Percentiles rank a stretch among this genome's conserved stretches.
Evolutionary conservation across 2,797 vertebrate species (phyloP).

Genomic region (Tadarida brasiliensis): DNA sequence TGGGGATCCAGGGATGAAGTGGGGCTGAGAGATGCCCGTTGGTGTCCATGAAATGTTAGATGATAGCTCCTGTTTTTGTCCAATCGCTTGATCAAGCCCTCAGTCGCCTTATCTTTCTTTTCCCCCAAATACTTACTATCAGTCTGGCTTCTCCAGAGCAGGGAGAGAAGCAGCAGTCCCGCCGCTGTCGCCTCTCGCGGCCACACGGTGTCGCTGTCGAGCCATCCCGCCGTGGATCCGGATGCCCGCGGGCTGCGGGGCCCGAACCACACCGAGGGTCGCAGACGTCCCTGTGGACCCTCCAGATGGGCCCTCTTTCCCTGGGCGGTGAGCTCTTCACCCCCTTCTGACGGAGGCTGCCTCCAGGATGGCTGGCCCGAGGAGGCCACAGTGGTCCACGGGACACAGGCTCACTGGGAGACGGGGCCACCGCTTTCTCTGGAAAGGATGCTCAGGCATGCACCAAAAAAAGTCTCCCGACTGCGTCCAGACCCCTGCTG

Average conservation of each 20-base stretch:
- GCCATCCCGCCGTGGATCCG: background rate
- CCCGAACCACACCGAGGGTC: background rate
- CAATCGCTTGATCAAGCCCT: too few relatives aligned
- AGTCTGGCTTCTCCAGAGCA: background rate
- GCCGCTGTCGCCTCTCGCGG: background rate
- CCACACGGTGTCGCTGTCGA: conserved; percentile 58
- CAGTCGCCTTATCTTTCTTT: background rate
- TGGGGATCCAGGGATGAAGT: background rate
- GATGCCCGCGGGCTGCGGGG: too few relatives aligned
- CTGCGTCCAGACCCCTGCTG: background rate
- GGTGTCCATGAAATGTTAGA: background rate
- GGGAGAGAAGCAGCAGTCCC: background rate
- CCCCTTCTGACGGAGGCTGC: too few relatives aligned
- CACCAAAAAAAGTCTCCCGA: background rate
- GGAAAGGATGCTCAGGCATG: background rate
- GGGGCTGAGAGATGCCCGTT: background rate
- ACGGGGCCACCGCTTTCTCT: background rate
- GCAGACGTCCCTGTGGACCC: background rate
- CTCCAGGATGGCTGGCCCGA: too few relatives aligned
- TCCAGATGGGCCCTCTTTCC: background rate
- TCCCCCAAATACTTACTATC: background rate
- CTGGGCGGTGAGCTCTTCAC: background rate
- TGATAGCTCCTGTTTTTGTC: background rate
- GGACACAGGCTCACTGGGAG: background rate
- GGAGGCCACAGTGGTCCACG: too few relatives aligned